Evolutionary conservation across 2,797 vertebrate species (phyloP), one percentile per base, ranked within the genome.

Genomic region (Leucoraja ocellata): DNA sequence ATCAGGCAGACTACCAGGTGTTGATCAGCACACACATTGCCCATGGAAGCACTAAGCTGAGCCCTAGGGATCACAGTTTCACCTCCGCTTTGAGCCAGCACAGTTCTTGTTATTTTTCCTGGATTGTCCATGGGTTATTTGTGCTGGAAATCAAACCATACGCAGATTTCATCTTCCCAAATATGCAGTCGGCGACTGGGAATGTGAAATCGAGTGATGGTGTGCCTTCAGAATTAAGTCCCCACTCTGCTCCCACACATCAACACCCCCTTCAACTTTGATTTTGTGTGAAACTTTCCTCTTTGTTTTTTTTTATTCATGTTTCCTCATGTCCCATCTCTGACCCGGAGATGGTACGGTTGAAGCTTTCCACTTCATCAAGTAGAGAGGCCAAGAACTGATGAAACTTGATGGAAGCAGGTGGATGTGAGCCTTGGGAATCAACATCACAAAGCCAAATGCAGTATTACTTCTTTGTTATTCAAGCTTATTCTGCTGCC

Each of bases 261-360:
- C 32, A 7, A 21, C 1, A 6, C 86, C 93, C 94, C 94, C 93
- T 74, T 74, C 71, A 25, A 6, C 21, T 23, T 74, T 74, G 18
- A 74, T 23, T 74, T 21, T 74, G 0, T 21, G 18, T 6, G 21
- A 74, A 74, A 74, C 21, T 74, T 74, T 6, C 93, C 94, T 93
- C 93, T 94, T 90, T 36, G 93, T 76, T 94, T 94, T 93, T n/a
- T 94, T 93, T 95, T 95, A 54, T 94, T 94, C 81, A 0, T 65
- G 7, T 0, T 94, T 95, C 94, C 11, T 94, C n/a, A 94, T 94
- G 96, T 95, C 81, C 54, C 11, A 3, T 14, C 54, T 13, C 25
- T 58, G 4, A 61, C 83, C 84, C n/a, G 36, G n/a, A 3, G 81
- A 46, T 61, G 54, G 54, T 28, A 61, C 61, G 54, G 54, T 23